These are phyloP conservation scores for Sisor rabdophorus DNA, from an alignment of 2,113 vertebrate genomes.

Conservation along the genomic window DNA sequence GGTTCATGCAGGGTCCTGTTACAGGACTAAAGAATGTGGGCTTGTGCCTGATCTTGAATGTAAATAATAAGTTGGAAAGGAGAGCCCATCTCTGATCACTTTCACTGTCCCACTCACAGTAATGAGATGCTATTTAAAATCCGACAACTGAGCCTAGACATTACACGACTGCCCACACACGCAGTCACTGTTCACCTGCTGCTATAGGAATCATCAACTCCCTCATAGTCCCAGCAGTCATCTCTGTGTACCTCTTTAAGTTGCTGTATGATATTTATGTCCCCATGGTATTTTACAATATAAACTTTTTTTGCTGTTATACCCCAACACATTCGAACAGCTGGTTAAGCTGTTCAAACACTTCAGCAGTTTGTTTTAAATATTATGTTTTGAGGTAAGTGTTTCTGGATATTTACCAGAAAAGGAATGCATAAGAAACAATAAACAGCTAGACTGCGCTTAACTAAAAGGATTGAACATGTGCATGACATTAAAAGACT, in stretches of 20 bases:
- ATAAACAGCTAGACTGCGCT: conserved; percentile 10
- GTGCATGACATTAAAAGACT: not conserved
- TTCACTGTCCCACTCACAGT: conserved; percentile 41
- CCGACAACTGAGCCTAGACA: conserved; percentile 36
- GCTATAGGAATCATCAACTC: conserved; percentile 34
- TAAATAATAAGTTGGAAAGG: conserved; percentile 31
- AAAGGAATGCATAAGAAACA: conserved; percentile 14
- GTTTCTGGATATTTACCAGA: not conserved
- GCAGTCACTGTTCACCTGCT: conserved; percentile 28
- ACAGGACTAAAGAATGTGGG: conserved; percentile 24
- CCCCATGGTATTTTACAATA: conserved; percentile 6
- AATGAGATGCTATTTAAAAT: conserved; percentile 43
- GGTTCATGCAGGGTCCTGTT: conserved; percentile 11
- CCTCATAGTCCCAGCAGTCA: conserved; percentile 31
- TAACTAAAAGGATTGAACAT: conserved; percentile 20
- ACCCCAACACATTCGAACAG: conserved; percentile 6
- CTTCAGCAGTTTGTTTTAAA: conserved; percentile 4
- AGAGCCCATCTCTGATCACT: conserved; percentile 29
- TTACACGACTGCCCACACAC: conserved; percentile 10
- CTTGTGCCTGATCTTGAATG: conserved; percentile 4
- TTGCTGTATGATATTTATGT: conserved; percentile 26
- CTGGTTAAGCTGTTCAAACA: not conserved
- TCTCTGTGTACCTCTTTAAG: conserved; percentile 28
- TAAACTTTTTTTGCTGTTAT: not conserved
- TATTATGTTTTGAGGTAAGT: not conserved